Base-by-base conservation (phyloP, 2,888 invertebrate species). In the Philereme vetulata region DNA sequence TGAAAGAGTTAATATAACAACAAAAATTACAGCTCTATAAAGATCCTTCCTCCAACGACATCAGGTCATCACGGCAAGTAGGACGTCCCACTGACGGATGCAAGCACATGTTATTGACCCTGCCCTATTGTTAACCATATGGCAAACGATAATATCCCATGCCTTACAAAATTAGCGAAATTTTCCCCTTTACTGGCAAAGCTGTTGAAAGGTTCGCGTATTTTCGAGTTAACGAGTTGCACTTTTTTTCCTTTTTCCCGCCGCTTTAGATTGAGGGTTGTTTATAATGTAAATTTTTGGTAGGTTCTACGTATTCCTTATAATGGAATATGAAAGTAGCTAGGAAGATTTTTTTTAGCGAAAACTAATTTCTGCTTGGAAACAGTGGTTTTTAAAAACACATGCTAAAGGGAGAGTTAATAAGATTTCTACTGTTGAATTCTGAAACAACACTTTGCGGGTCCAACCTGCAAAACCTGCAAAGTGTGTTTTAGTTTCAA, bases 31-130 rank as follows among this genome's bases (percentile, higher is more conserved):
- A 79, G 45, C 90, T 89, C 86, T 81, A 75, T 82, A 76, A 42
- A 65, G 72, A 70, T 66, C 75, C 65, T 65, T 58, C 62, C 67
- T 65, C 53, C 52, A 72, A 72, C 70, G 73, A 70, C 77, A 78
- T 78, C 78, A 78, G 86, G 84, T 82, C 87, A 86, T 79, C 79
- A 75, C 75, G 75, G 80, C 82, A 87, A 88, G 84, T 86, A 85
- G 85, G 80, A 80, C 87, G 86, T 81, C 85, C 86, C 81, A 84
- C 85, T 85, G 86, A 77, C 84, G 82, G 81, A 85, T 81, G 80
- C 82, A 80, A 80, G 80, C 80, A 78, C 83, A 85, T 89, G 90
- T 88, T 90, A 88, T 90, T 90, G 91, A 90, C 90, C 88, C 85
- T 82, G 78, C 84, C 84, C 88, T 84, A 88, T 90, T 86, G 86